Percentiles rank a stretch among this genome's conserved stretches.
These are phyloP conservation scores for Myathropa florea DNA, from an alignment of 2,888 invertebrate species.

Conservation along the genomic window DNA sequence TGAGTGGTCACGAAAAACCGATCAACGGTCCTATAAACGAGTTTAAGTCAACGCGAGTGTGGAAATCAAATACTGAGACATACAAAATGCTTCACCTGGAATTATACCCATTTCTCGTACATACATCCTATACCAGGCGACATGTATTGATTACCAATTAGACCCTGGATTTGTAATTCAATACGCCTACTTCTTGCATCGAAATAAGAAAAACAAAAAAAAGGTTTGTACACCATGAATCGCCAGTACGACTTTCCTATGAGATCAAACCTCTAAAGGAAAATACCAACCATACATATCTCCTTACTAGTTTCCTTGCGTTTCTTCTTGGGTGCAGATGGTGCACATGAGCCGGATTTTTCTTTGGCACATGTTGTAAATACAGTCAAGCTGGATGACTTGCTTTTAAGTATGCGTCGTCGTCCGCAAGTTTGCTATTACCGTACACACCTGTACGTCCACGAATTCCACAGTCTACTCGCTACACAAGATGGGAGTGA, in stretches of 20 bases:
- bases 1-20: too few relatives aligned
- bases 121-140: constrained; percentile 10
- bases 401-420: not conserved
- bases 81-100: not conserved
- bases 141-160: constrained; percentile 29
- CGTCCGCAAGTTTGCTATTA: too few relatives aligned
- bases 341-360: not conserved
- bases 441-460: not conserved
- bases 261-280: not conserved
- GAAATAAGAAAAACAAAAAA: not conserved
- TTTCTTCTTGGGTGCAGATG: not conserved
- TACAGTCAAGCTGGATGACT: not conserved
- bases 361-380: not conserved
- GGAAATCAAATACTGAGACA: not conserved
- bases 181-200: not conserved
- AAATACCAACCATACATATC: not conserved
- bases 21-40: too few relatives aligned
- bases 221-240: not conserved
- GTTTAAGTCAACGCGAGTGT: not conserved
- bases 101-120: not conserved
- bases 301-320: not conserved
- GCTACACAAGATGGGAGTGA: not conserved
- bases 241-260: not conserved
- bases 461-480: not conserved
- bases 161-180: constrained; percentile 6